Conservation (phyloP, 2,888 invertebrate species). For the Chromoteleia sp. region DNA sequence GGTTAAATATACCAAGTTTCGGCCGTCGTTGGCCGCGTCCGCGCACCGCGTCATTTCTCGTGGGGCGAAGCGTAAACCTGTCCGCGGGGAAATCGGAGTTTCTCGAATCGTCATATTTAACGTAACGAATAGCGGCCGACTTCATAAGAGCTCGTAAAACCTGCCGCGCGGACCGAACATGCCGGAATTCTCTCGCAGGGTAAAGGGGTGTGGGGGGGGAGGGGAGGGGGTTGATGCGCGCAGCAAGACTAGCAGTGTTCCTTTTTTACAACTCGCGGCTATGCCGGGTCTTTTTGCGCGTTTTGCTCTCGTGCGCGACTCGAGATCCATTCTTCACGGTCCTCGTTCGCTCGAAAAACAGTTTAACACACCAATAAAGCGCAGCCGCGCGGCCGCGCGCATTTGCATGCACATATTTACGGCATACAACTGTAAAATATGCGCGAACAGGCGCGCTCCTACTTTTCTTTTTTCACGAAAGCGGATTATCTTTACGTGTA, state of each 20-base stretch:
- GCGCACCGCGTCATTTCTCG: constrained; percentile 6
- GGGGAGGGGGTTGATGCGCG: constrained; percentile 17
- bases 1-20: constrained; percentile 28
- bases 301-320: constrained; percentile 50
- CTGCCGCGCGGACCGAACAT: constrained; percentile 28
- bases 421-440: constrained; percentile 51
- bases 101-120: constrained; percentile 51
- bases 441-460: constrained; percentile 37
- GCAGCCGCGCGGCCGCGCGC: constrained; percentile 40
- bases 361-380: constrained; percentile 64
- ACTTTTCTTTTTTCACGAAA: constrained; percentile 8
- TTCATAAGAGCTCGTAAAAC: constrained; percentile 58
- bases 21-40: constrained; percentile 18
- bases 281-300: constrained; percentile 39
- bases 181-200: not conserved
- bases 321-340: constrained; percentile 53
- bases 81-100: constrained; percentile 50
- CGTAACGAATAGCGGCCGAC: constrained; percentile 47
- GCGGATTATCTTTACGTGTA: constrained; percentile 20
- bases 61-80: constrained; percentile 13
- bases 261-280: constrained; percentile 54
- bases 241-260: constrained; percentile 45
- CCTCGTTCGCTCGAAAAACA: constrained; percentile 50
- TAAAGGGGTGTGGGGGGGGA: not conserved
- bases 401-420: constrained; percentile 60